Percentiles rank a stretch among this genome's conserved stretches.
phyloP scores from a whole-genome alignment of 2,888 invertebrate genomes.

The Limnephilus marmoratus region DNA sequence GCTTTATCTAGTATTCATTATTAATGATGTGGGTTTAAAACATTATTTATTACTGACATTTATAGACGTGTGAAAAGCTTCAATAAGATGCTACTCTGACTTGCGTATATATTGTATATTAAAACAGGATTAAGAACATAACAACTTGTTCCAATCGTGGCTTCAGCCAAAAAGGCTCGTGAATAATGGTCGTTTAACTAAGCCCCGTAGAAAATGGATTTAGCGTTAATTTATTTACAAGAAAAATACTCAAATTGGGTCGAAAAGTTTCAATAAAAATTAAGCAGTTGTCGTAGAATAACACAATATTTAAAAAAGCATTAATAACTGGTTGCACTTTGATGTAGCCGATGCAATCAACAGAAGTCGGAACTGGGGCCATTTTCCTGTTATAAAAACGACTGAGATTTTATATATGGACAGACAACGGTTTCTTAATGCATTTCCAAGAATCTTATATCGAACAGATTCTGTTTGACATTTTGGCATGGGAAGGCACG shows the following conservation, averaged over 20 bases:
- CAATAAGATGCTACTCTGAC: neutral
- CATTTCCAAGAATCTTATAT: neutral
- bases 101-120: neutral
- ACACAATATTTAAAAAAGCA: neutral
- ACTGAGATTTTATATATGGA: neutral
- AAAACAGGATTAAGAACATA: neutral
- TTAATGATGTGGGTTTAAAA: neutral
- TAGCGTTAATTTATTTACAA: neutral
- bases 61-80: neutral
- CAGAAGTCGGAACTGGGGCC: neutral
- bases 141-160: neutral
- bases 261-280: neutral
- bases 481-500: conserved; percentile 6
- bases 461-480: neutral
- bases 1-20: neutral
- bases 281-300: neutral
- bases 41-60: neutral
- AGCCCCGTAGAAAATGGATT: neutral
- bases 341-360: neutral
- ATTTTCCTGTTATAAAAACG: neutral
- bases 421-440: conserved; percentile 15
- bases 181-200: neutral
- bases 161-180: neutral
- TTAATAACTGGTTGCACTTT: neutral
- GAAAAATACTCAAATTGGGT: neutral